Evolutionary conservation across 2,113 vertebrate species (phyloP), one percentile per base, ranked within the genome.

Genomic region (Terrapene triunguis): DNA sequence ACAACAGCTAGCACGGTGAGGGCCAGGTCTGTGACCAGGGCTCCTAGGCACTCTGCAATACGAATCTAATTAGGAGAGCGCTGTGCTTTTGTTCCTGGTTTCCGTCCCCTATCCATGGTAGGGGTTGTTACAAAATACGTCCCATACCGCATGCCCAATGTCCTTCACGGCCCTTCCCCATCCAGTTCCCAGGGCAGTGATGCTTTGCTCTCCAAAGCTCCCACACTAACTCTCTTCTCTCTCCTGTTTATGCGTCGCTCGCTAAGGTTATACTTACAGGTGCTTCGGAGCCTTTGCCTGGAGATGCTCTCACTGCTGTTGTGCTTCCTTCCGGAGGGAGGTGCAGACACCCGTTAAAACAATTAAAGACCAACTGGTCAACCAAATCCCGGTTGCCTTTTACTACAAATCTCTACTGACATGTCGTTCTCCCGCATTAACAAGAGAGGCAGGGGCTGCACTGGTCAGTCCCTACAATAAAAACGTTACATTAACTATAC

Each of bases 401-500:
- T 72, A 83, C 84, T 55, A 0, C 65, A 48, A 78, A 80, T 1
- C 82, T 47, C 16, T 44, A 3, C 0, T 5, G 83, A 62, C 84
- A 84, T 19, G 84, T 90, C 79, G 59, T 84, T 22, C 17, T 76
- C 84, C 86, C 8, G 76, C 88, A 19, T 82, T 10, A 59, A 14
- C 0, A 51, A 85, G 54, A 12, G 57, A 92, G n/a, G 8, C 3
- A 32, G 65, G 51, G n/a, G 44, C 2, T 82, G 32, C 11, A 74
- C 29, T 25, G 6, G 25, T 2, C 5, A 1, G 24, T 50, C 65
- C n/a, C 80, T 76, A 0, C 0, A 1, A 42, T 7, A 32, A 4
- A 12, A 4, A 42, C 59, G 80, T 44, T 80, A 24, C 47, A 79
- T 27, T 51, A 80, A 35, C 8, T 0, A 80, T 2, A 47, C 54